These are phyloP conservation scores for Heteractis magnifica DNA, from an alignment of 92 coral and sea anemone species.

Conservation along the genomic window DNA sequence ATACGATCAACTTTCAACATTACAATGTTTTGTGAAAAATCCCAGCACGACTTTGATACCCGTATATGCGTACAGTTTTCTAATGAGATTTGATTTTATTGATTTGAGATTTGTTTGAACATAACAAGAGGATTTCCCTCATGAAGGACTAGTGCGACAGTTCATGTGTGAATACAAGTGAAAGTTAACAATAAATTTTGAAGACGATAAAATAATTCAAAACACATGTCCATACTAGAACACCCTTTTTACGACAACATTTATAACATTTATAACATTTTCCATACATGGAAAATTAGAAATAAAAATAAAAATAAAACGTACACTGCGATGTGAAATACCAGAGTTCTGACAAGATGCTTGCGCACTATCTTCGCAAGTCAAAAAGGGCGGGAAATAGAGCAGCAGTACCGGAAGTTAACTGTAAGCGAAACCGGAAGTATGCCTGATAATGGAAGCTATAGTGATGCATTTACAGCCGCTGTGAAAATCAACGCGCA, in stretches of 20 bases:
- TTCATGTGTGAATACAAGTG: background rate
- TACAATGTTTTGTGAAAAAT: too few relatives aligned
- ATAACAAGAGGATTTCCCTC: background rate
- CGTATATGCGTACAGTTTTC: too few relatives aligned
- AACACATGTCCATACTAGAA: background rate
- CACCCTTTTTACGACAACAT: background rate
- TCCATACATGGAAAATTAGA: too few relatives aligned
- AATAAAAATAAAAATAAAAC: too few relatives aligned
- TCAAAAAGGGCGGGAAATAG: background rate
- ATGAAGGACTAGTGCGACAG: background rate
- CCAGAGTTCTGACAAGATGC: background rate
- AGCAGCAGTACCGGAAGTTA: too few relatives aligned
- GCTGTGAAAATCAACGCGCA: background rate
- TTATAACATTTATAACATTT: too few relatives aligned
- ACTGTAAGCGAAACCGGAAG: background rate
- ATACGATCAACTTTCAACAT: too few relatives aligned
- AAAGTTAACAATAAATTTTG: background rate
- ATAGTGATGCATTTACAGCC: background rate
- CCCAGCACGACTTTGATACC: too few relatives aligned
- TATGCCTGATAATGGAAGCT: background rate
- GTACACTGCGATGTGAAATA: background rate
- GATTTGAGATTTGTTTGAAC: background rate
- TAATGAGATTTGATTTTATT: background rate
- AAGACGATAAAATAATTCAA: background rate
- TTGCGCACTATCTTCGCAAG: background rate